Conservation (phyloP, 2,888 invertebrate species). For the Macroteleia sp. region DNA sequence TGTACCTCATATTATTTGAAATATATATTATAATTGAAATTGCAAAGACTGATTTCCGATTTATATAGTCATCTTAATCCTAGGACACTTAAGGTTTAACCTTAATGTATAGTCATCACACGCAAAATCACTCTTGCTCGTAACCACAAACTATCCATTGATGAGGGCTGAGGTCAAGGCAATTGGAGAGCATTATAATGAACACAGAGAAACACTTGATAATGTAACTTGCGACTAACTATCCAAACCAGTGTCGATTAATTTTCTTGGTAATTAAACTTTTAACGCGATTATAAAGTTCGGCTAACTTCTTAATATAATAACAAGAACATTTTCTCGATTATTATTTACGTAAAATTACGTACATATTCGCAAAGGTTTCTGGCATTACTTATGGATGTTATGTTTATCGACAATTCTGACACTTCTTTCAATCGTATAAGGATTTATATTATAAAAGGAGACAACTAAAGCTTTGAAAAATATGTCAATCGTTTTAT, state of each 20-base stretch:
- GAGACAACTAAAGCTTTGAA: no score
- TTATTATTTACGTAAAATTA: not conserved
- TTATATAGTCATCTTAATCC: not conserved
- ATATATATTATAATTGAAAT: no score
- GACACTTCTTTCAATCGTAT: no score
- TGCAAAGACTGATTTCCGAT: no score
- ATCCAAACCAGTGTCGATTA: conserved; percentile 9
- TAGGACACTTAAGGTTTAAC: not conserved
- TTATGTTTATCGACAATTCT: no score
- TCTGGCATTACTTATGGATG: no score
- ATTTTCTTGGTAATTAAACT: conserved; percentile 20
- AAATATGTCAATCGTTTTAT: no score
- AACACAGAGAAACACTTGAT: conserved; percentile 20
- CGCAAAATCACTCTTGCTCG: conserved; percentile 19
- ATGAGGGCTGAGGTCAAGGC: conserved; percentile 25
- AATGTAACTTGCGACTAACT: conserved; percentile 20
- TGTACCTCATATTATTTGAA: no score
- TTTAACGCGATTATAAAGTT: conserved; percentile 3
- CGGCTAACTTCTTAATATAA: not conserved
- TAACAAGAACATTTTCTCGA: not conserved
- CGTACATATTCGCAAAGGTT: no score
- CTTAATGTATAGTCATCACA: conserved; percentile 23
- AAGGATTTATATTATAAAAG: no score
- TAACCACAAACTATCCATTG: conserved; percentile 33
- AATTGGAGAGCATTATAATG: conserved; percentile 32